phyloP scores from a whole-genome alignment of 2,113 vertebrate species.

The Gadus chalcogrammus region DNA sequence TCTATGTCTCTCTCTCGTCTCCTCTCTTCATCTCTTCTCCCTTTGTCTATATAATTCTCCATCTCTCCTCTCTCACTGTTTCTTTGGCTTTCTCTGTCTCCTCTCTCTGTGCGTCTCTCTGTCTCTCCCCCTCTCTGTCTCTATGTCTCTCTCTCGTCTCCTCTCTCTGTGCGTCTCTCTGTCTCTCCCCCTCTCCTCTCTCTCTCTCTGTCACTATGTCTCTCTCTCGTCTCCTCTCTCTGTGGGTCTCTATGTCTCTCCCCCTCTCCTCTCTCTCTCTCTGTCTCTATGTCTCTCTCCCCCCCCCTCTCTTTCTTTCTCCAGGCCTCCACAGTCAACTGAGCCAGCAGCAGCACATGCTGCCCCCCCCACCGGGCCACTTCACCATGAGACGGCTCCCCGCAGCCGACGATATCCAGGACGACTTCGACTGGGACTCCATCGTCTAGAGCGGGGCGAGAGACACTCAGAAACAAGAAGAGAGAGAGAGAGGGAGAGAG shows the following conservation, averaged over 20 bases:
- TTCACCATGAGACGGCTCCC: conserved; percentile 84
- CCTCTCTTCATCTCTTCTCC: neutral
- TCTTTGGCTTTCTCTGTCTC: neutral
- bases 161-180: neutral
- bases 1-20: neutral
- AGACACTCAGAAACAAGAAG: neutral
- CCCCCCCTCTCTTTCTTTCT: neutral
- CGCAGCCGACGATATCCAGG: conserved; percentile 83
- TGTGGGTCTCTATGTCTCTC: neutral
- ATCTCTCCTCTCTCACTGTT: neutral
- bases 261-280: neutral
- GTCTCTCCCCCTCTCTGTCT: neutral
- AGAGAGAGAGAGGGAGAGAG: neutral
- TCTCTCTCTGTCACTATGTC: neutral
- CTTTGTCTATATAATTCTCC: neutral
- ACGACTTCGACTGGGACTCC: conserved; percentile 89
- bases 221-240: neutral
- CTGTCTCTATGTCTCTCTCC: neutral
- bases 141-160: neutral
- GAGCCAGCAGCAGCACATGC: conserved; percentile 80
- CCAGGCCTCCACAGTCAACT: conserved; percentile 80
- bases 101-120: neutral
- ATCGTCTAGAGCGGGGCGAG: conserved; percentile 72
- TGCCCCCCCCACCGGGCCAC: conserved; percentile 75
- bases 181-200: neutral